Evolutionary conservation across 2,888 invertebrate genomes (phyloP).

Genomic region (Desoria tigrina): DNA sequence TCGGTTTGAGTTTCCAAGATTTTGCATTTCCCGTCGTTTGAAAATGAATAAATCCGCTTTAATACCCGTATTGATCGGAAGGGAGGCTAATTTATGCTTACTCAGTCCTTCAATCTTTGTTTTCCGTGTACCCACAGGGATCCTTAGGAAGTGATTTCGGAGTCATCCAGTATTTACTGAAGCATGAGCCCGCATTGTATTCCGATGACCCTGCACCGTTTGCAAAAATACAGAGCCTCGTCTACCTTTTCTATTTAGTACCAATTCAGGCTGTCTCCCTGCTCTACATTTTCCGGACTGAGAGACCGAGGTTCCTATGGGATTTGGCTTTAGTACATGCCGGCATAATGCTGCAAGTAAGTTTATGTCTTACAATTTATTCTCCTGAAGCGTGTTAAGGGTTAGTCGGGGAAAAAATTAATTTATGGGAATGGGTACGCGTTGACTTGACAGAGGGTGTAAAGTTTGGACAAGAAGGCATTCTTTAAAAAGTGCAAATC

Average conservation of each 20-base stretch:
- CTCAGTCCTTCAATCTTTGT: too few species aligned
- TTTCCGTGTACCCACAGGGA: too few species aligned
- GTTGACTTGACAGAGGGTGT: too few species aligned
- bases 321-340: slow-evolving; percentile 44
- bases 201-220: slow-evolving; percentile 47
- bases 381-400: not conserved
- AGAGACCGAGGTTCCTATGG: slow-evolving; percentile 47
- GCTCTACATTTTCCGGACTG: slow-evolving; percentile 23
- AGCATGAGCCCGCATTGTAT: slow-evolving; percentile 42
- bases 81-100: not conserved
- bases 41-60: too few species aligned
- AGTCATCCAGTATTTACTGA: slow-evolving; percentile 26
- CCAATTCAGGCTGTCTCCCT: slow-evolving; percentile 42
- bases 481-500: too few species aligned
- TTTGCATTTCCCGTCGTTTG: too few species aligned
- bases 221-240: slow-evolving; percentile 40
- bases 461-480: too few species aligned
- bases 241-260: slow-evolving; percentile 47
- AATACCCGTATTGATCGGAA: too few species aligned
- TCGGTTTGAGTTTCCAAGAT: too few species aligned
- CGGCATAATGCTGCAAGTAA: slow-evolving; percentile 46
- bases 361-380: slow-evolving; percentile 13
- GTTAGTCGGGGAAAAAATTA: too few species aligned
- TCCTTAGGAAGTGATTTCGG: slow-evolving; percentile 23
- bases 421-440: too few species aligned